Percentiles rank a stretch among this genome's conserved stretches.
phyloP scores from a whole-genome alignment of 92 coral and sea anemone species.

The Epizoanthus scotinus region DNA sequence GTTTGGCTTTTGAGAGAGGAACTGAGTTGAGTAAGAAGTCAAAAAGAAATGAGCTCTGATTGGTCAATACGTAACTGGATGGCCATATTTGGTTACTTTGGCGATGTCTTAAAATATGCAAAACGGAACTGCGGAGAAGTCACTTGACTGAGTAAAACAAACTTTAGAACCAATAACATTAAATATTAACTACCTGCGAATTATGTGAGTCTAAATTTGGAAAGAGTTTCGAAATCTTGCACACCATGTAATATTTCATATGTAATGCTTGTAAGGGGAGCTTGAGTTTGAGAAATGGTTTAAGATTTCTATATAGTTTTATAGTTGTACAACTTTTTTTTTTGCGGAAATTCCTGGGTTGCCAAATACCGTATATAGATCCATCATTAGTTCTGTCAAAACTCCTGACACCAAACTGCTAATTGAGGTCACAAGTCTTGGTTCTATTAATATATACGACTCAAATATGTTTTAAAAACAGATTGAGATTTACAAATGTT shows the following conservation, averaged over 20 bases:
- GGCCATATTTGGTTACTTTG: conserved; percentile 46
- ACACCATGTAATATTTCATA: background rate
- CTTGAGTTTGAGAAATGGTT: background rate
- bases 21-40: background rate
- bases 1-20: background rate
- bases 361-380: background rate
- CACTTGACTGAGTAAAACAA: conserved; percentile 15
- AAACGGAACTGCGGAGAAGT: background rate
- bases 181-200: conserved; percentile 46
- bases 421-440: too few relatives aligned
- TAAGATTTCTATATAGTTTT: background rate
- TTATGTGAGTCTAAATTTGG: conserved; percentile 43
- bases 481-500: too few relatives aligned
- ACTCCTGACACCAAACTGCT: too few relatives aligned
- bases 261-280: background rate
- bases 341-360: conserved; percentile 37
- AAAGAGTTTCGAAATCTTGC: background rate
- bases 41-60: background rate
- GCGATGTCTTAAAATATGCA: too few relatives aligned
- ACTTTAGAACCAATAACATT: background rate
- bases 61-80: background rate
- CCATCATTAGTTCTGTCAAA: conserved; percentile 6
- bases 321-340: background rate
- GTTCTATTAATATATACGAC: too few relatives aligned
- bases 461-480: too few relatives aligned